Base-by-base conservation (phyloP, 2,797 vertebrate genomes). In the Spinus olivaceus region DNA sequence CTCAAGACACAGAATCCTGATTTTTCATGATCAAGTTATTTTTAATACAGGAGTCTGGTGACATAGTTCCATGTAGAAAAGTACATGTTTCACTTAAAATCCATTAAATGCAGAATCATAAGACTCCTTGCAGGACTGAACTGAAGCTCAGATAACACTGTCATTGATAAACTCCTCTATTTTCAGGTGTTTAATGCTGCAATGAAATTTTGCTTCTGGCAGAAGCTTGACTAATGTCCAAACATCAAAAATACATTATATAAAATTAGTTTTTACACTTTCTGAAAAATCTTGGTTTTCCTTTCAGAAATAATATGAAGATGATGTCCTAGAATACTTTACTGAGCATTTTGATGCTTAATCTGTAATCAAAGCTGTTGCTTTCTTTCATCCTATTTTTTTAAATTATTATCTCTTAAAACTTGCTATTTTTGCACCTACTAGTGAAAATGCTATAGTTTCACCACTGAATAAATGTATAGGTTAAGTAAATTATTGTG, bases 31-130 rank as follows among this genome's bases (percentile, higher is more conserved):
- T 88, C 25, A 57, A 27, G 51, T 50, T 70, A 67, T 33, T 93
- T 78, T 33, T 57, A 57, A 64, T 54, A 54, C 13, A 71, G 7
- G 25, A 59, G 4, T 49, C 33, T 73, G 39, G 35, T 86, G 72
- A 82, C 33, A 77, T 41, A 79, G 27, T 35, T 42, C 18, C 16
- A 10, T 22, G 64, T 64, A 18, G 13, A 69, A 63, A 19, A 59
- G 25, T n/a, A 46, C 24, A 66, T 20, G 69, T 60, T 96, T 90
- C 33, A 59, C 42, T 92, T 96, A 66, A 92, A 91, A 92, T 73
- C 73, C 39, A 12, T 69, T 87, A 67, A 78, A 91, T 83, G 16
- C 32, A 22, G 50, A 74, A 79, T 30, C 33, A 17, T 39, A 65
- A 90, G 20, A 4, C 6, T 83, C 28, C 73, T 71, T 93, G 28